Evolutionary conservation across 2,888 invertebrate genomes (phyloP).

Genomic region (Drosophila mimetica): DNA sequence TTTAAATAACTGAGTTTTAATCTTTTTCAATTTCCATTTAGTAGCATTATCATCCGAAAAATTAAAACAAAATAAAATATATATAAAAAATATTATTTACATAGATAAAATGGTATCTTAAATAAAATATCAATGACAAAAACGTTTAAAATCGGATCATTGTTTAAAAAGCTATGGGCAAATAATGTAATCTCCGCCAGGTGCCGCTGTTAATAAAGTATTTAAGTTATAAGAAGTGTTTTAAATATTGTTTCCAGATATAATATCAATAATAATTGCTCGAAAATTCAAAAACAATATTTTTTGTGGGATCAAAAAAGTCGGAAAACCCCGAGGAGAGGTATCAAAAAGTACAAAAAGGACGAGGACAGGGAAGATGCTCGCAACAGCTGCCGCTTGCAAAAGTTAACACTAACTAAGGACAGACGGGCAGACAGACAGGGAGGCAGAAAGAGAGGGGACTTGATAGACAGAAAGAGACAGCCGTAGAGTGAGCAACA

Average conservation of each 20-base stretch:
- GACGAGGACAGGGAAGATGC: slow-evolving; percentile 28
- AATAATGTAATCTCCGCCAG: too few species aligned
- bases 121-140: too few species aligned
- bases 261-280: too few species aligned
- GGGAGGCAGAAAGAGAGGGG: slow-evolving; percentile 5
- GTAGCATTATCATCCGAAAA: not conserved
- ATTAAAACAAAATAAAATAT: too few species aligned
- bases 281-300: too few species aligned
- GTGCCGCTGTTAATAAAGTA: too few species aligned
- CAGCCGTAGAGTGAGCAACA: not conserved
- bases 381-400: slow-evolving; percentile 67
- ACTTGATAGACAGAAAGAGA: slow-evolving; percentile 9
- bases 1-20: not conserved
- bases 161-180: too few species aligned
- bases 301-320: not conserved
- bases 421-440: slow-evolving; percentile 19
- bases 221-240: too few species aligned
- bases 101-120: too few species aligned
- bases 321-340: not conserved
- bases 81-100: too few species aligned
- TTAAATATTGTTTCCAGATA: too few species aligned
- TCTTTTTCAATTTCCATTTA: not conserved
- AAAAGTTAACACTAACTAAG: slow-evolving; percentile 69
- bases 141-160: too few species aligned
- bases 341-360: slow-evolving; percentile 6